Conservation (phyloP, 1,140 invertebrate species). For the Globodera ellingtonae region DNA sequence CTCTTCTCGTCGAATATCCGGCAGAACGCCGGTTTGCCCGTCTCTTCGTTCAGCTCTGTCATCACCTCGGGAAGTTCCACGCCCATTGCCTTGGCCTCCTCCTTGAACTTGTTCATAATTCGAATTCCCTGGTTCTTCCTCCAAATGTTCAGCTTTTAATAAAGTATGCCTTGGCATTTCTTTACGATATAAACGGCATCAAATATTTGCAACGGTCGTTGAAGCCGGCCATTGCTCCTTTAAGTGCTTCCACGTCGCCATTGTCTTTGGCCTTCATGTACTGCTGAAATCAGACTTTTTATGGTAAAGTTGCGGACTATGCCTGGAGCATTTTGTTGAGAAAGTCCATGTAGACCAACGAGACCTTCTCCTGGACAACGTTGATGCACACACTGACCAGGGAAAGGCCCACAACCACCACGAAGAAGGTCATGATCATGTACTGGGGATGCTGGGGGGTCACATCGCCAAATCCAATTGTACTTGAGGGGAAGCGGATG, state of each 20-base stretch:
- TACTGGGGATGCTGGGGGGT: constrained; percentile 75
- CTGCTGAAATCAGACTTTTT: constrained; percentile 41
- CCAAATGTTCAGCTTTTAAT: constrained; percentile 22
- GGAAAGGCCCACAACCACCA: constrained; percentile 87
- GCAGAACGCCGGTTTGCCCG: constrained; percentile 58
- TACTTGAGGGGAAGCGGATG: not conserved
- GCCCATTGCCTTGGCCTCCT: constrained; percentile 52
- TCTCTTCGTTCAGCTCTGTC: constrained; percentile 60
- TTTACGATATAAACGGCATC: constrained; percentile 57
- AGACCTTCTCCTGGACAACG: constrained; percentile 61
- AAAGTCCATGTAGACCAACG: constrained; percentile 52
- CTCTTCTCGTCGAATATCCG: constrained; percentile 36
- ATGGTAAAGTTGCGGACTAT: constrained; percentile 11
- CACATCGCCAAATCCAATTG: constrained; percentile 37
- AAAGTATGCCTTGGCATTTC: not conserved
- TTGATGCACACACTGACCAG: constrained; percentile 93
- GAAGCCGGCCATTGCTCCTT: constrained; percentile 59
- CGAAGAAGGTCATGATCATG: constrained; percentile 88
- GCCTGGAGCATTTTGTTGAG: constrained; percentile 58
- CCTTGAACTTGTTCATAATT: constrained; percentile 57
- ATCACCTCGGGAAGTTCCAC: constrained; percentile 59
- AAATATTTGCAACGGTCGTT: constrained; percentile 57
- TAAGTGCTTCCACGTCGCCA: constrained; percentile 56
- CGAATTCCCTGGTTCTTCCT: constrained; percentile 59
- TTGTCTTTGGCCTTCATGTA: constrained; percentile 55